These are phyloP conservation scores for Sepiola atlantica DNA, from an alignment of 2,888 invertebrate genomes.

Conservation along the genomic window DNA sequence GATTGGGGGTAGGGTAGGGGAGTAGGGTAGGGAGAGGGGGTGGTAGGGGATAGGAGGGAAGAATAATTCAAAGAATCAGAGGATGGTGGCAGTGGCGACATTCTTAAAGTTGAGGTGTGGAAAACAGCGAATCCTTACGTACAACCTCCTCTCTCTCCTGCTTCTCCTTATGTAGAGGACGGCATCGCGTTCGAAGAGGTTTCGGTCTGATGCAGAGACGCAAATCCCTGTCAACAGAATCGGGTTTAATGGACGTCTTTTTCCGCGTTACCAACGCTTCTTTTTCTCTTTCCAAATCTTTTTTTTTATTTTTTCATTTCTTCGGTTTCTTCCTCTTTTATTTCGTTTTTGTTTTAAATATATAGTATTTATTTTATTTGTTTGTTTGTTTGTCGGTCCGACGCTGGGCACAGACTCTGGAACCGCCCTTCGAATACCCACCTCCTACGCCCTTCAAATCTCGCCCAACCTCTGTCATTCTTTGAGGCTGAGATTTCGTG, in stretches of 20 bases:
- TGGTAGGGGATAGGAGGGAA: no score
- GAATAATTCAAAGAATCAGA: background rate
- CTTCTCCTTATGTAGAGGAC: background rate
- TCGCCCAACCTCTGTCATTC: background rate
- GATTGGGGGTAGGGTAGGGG: no score
- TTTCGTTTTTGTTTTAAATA: no score
- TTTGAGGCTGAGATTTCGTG: background rate
- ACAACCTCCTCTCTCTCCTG: background rate
- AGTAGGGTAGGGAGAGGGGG: no score
- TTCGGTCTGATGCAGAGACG: background rate
- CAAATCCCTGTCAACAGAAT: background rate
- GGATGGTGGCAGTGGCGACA: background rate
- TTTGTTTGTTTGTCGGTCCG: background rate
- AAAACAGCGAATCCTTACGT: background rate
- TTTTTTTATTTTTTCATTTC: background rate
- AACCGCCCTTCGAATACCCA: background rate
- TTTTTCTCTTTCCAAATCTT: background rate
- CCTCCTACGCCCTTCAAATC: background rate
- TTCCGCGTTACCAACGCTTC: background rate
- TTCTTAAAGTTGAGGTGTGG: background rate
- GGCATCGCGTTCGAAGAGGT: background rate
- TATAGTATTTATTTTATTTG: no score
- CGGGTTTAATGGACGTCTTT: background rate
- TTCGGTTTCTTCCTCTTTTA: no score
- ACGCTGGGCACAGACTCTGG: background rate